Conservation (phyloP, 1,140 invertebrate species). For the Drosophila quadrilineata region DNA sequence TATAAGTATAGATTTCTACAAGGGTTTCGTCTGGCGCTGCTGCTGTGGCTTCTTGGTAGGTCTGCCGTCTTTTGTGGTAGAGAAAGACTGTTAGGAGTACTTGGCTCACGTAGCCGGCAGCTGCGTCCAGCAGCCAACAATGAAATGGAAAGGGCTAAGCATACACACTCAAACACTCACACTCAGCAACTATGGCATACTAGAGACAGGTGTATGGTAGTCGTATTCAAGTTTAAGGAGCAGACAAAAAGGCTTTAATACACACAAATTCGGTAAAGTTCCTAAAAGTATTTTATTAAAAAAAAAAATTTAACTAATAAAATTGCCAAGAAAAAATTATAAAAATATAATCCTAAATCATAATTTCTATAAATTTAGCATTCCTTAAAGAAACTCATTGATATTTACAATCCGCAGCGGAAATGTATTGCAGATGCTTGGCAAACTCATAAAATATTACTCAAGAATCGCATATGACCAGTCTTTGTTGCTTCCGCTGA, state of each 20-base stretch:
- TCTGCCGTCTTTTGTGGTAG: slow-evolving; percentile 58
- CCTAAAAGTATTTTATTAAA: too few species aligned
- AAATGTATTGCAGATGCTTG: slow-evolving; percentile 36
- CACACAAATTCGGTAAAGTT: too few species aligned
- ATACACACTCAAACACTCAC: too few species aligned
- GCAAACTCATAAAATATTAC: slow-evolving; percentile 56
- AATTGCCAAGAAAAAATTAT: too few species aligned
- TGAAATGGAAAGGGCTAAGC: slow-evolving; percentile 52
- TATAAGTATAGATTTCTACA: too few species aligned
- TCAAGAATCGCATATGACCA: neutral
- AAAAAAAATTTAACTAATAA: too few species aligned
- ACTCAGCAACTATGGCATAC: too few species aligned
- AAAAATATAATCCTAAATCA: too few species aligned
- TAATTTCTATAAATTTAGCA: too few species aligned
- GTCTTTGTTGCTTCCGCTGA: slow-evolving; percentile 36
- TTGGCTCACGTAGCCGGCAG: slow-evolving; percentile 55
- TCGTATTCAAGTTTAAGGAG: slow-evolving; percentile 61
- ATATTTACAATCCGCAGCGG: slow-evolving; percentile 57
- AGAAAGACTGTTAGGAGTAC: neutral
- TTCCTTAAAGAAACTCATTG: slow-evolving; percentile 69
- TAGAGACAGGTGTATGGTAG: too few species aligned
- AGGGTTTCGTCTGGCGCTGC: neutral
- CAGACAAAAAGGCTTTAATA: slow-evolving; percentile 55
- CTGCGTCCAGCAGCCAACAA: slow-evolving; percentile 55
- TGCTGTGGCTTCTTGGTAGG: slow-evolving; percentile 60